A percentile compares a stretch with the other conserved stretches of the same genome.
Evolutionary conservation across 2,113 vertebrate genomes (phyloP).

Genomic region (Archilochus colubris): DNA sequence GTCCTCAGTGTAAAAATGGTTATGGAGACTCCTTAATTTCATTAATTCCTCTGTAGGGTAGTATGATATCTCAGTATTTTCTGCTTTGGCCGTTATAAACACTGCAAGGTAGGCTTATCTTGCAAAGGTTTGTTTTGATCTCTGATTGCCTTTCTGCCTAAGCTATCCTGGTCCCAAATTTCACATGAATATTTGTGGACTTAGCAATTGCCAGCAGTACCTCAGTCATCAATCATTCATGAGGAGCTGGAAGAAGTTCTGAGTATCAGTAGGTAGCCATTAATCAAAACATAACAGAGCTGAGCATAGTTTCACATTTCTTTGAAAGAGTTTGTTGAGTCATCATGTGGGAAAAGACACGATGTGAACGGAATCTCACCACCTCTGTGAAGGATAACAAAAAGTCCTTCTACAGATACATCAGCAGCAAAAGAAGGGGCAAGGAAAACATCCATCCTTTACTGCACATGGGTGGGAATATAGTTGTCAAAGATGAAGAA

Average conservation of each 20-base stretch:
- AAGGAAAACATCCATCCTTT: no score
- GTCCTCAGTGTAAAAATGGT: not conserved
- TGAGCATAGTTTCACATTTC: constrained; percentile 29
- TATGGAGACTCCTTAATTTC: not conserved
- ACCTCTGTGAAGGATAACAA: no score
- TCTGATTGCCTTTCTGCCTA: not conserved
- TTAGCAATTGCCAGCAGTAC: constrained; percentile 15
- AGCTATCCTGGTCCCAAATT: not conserved
- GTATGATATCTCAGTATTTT: not conserved
- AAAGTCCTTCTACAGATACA: no score
- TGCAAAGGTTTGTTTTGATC: not conserved
- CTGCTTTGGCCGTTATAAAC: no score
- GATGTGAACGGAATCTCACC: no score
- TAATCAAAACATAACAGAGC: constrained; percentile 55
- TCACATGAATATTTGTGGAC: constrained; percentile 16
- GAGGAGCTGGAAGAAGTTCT: constrained; percentile 51
- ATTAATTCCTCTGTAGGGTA: not conserved
- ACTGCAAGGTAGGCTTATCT: not conserved
- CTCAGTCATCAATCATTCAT: constrained; percentile 38
- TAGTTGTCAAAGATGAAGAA: no score
- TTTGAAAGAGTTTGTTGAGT: not conserved
- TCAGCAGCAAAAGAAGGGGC: no score
- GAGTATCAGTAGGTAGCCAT: constrained; percentile 45
- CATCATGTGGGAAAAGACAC: not conserved
- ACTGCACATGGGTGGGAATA: no score